Percentiles rank a stretch among this genome's conserved stretches.
Conservation (phyloP, 2,113 vertebrate genomes). For the Eclectus roratus region DNA sequence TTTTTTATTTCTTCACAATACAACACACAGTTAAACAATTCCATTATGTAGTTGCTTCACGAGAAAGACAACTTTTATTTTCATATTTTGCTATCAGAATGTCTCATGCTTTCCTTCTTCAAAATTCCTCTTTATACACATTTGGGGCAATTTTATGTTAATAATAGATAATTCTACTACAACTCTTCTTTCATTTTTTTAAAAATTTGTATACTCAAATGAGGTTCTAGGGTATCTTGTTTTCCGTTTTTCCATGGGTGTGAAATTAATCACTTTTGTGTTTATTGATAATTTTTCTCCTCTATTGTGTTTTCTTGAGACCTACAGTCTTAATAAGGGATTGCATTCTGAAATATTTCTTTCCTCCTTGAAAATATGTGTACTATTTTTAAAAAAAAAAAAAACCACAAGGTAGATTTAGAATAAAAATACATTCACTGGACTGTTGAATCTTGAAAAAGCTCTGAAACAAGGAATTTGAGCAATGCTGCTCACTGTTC, state of each 20-base stretch:
- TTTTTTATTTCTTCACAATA: not conserved
- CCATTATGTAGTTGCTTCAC: not conserved
- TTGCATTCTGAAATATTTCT: not conserved
- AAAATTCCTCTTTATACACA: not conserved
- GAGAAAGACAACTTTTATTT: not conserved
- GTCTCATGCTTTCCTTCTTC: not conserved
- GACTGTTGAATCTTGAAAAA: not conserved
- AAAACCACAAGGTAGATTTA: not conserved
- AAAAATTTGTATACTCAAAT: not conserved
- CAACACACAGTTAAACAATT: not conserved
- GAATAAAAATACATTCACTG: not conserved
- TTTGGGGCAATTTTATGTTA: not conserved
- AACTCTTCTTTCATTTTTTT: not conserved
- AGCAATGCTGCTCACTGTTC: not conserved
- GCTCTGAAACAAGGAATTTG: not conserved
- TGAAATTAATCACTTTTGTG: not conserved
- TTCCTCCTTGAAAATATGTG: not conserved
- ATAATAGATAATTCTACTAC: not conserved
- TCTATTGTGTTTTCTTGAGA: not conserved
- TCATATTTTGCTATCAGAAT: not conserved
- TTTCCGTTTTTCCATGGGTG: not conserved
- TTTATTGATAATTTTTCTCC: not conserved
- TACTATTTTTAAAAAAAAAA: not conserved
- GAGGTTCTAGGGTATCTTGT: not conserved
- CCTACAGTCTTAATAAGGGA: not conserved